Base-by-base conservation (phyloP, 1,140 invertebrate genomes). In the Ceratitis capitata region DNA sequence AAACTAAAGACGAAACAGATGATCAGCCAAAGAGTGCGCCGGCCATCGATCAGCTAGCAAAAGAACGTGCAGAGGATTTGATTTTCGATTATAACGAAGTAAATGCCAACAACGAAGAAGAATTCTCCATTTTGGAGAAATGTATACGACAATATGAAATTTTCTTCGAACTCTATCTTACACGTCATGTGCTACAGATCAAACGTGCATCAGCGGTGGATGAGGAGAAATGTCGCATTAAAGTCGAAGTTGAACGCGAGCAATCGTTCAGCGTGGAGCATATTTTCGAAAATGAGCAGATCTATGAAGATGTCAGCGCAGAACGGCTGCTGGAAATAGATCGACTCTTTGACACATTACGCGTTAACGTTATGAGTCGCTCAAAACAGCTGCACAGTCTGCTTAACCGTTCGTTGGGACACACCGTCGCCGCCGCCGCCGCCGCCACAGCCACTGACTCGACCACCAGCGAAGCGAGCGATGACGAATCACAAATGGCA, bases 61-160 rank as follows among this genome's bases (percentile, higher is more conserved):
- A 23, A 82, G 87, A 42, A 64, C 86, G 1, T 82, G 87, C 23
- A 2, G 58, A 29, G 85, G 89, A 58, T n/a, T 85, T 61, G 7
- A 82, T 86, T 19, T 85, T 91, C 35, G 88, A 91, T 35, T 86
- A 85, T 83, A 78, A 85, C 35, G 84, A 86, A 26, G 23, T 45
- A 12, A 82, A 56, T 42, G 29, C 45, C 16, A 58, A 89, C n/a
- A 85, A 86, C 5, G 84, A 86, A 9, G 88, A 89, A 19, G 90
- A 88, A 23, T 91, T 93, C 58, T 92, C 93, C 0, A 93, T 94
- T 88, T 83, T 94, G 3, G 93, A 94, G 85, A 94, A 94, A 86
- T 96, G 95, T 89, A 92, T 95, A 16, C 92, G 94, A 83, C 93
- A 94, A 85, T 96, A 96, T 87, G 94, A 96, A 89, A 92, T 93